phyloP scores from a whole-genome alignment of 2,113 vertebrate genomes.

The Eira barbara region DNA sequence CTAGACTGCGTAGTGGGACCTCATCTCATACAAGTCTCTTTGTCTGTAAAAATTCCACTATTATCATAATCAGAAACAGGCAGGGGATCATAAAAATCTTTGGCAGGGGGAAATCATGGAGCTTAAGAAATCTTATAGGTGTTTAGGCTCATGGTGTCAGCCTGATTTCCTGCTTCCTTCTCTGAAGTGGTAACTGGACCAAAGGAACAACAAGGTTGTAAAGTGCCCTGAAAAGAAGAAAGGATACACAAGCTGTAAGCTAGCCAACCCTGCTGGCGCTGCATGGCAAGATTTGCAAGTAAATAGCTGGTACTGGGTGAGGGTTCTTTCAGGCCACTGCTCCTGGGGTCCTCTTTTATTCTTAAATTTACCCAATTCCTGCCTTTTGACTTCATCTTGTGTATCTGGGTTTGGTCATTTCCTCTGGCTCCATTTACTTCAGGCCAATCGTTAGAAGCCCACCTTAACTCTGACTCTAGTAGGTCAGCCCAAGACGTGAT shows the following conservation, averaged over 20 bases:
- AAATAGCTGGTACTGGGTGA: not conserved
- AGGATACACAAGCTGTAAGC: not conserved
- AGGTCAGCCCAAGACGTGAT: not conserved
- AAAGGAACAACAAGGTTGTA: not conserved
- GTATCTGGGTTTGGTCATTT: not conserved
- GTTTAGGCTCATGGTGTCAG: not conserved
- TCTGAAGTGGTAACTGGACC: not conserved
- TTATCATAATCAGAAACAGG: not conserved
- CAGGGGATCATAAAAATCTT: not conserved
- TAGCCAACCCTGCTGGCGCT: not conserved
- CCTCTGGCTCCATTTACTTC: not conserved
- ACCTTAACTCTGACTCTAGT: not conserved
- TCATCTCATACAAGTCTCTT: not conserved
- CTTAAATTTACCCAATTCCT: not conserved
- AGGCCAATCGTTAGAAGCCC: not conserved
- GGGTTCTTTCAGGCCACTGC: rapidly evolving
- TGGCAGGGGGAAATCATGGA: not conserved
- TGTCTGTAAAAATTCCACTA: not conserved
- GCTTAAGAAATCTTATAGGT: not conserved
- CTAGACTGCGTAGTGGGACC: not conserved
- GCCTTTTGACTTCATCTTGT: not conserved
- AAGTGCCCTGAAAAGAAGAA: not conserved
- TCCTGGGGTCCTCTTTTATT: not conserved
- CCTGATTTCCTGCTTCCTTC: not conserved
- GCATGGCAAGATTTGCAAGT: no score